A percentile compares a stretch with the other conserved stretches of the same genome.
These are phyloP conservation scores for Drosophila tripunctata DNA, from an alignment of 2,888 invertebrate genomes.

Conservation along the genomic window DNA sequence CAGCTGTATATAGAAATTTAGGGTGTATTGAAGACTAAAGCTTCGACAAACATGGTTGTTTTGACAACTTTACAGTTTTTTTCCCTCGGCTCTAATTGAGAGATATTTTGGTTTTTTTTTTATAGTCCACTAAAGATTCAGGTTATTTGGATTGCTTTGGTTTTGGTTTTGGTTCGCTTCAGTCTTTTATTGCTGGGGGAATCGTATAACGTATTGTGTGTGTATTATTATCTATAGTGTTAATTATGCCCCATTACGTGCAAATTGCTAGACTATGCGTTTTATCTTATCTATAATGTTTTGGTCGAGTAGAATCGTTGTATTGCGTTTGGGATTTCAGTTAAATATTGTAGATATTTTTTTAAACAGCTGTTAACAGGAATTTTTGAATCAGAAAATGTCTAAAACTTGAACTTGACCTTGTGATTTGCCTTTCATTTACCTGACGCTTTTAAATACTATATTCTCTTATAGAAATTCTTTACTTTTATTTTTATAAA, in stretches of 20 bases:
- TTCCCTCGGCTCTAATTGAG: too few relatives aligned
- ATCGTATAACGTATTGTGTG: too few relatives aligned
- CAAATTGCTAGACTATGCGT: conserved; percentile 27
- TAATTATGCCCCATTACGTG: conserved; percentile 65
- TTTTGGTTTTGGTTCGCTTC: conserved; percentile 21
- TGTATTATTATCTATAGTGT: conserved; percentile 32
- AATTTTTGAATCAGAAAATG: background rate
- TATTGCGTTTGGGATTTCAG: conserved; percentile 38
- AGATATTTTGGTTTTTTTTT: conserved; percentile 33
- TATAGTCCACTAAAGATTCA: conserved; percentile 41
- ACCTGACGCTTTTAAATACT: conserved; percentile 47
- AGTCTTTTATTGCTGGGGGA: conserved; percentile 32
- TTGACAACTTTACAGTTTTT: too few relatives aligned
- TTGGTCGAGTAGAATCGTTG: conserved; percentile 23
- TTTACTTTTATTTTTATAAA: conserved; percentile 50
- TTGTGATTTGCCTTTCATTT: conserved; percentile 51
- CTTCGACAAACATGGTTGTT: too few relatives aligned
- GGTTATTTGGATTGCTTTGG: conserved; percentile 8
- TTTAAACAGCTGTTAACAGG: conserved; percentile 3
- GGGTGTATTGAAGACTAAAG: too few relatives aligned
- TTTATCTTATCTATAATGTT: conserved; percentile 58
- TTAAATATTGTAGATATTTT: conserved; percentile 22
- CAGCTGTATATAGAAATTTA: too few relatives aligned
- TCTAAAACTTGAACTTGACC: conserved; percentile 41
- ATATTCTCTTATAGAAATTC: conserved; percentile 12